phyloP scores from a whole-genome alignment of 35 echinoderm and acorn worm species.

The Lytechinus pictus region DNA sequence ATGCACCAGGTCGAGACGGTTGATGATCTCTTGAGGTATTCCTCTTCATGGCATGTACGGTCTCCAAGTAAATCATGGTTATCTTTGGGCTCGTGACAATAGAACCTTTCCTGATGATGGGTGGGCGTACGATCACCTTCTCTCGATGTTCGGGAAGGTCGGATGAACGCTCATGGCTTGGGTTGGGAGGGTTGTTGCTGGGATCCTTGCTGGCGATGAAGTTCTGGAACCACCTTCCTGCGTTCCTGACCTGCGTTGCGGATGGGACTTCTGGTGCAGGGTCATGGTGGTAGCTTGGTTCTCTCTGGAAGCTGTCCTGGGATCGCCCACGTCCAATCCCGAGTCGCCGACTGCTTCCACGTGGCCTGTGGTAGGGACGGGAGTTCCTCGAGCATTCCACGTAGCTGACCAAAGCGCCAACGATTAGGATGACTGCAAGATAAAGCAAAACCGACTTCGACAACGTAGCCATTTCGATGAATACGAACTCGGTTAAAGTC shows the following conservation, averaged over 20 bases:
- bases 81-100: not conserved
- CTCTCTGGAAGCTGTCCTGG: not conserved
- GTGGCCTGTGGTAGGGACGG: not conserved
- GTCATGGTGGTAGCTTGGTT: too few species aligned
- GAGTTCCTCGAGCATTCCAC: not conserved
- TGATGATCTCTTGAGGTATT: not conserved
- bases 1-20: not conserved
- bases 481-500: slow-evolving; percentile 3
- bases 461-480: not conserved
- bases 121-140: not conserved
- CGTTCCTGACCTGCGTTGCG: not conserved
- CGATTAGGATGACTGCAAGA: not conserved
- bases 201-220: not conserved
- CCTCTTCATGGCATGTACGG: not conserved
- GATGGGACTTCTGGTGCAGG: too few species aligned
- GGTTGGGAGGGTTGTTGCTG: not conserved
- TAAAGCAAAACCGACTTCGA: not conserved
- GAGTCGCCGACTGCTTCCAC: not conserved
- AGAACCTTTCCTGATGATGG: not conserved
- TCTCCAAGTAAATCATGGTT: not conserved
- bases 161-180: not conserved
- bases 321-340: not conserved
- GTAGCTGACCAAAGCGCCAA: not conserved
- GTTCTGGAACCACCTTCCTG: not conserved
- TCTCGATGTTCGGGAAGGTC: not conserved